Evolutionary conservation across 2,113 vertebrate genomes (phyloP), one percentile per base, ranked within the genome.

Genomic region (Xenopus borealis): DNA sequence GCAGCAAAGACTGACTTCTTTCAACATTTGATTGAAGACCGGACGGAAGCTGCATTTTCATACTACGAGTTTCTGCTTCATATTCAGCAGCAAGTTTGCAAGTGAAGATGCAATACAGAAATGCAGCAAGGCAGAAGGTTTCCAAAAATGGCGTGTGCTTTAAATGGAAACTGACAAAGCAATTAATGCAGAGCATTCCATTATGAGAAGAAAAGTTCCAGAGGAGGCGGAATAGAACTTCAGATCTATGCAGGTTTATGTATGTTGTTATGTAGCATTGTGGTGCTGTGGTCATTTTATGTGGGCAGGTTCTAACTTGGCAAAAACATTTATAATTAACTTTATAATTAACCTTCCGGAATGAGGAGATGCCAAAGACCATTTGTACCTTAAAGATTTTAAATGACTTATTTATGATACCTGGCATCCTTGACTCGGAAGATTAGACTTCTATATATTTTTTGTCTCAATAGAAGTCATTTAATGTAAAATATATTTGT

Each of bases 61-160:
- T 98, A 98, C 83, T 89, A 93, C 7, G 96, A 98, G 79, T 99
- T 98, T 83, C 89, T 99, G 85, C 91, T 95, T 86, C 94, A 98
- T 78, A 78, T 98, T 81, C 95, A 97, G 86, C 93, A 94, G 83
- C 96, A 98, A 79, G 86, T 94, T 83, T 94, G 93, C 87, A 96
- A 97, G 83, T 98, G 88, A 93, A 84, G 81, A 80, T 55, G 73
- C 79, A 81, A 72, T 3, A 16, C 14, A 16, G 47, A 55, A 8
- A 55, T n/a, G 70, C 62, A 66, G 50, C 10, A 10, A 50, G 10
- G 33, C 5, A 12, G 75, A 78, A 63, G 67, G 63, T 71, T 27
- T 40, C 64, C 33, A 40, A 40, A 9, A 40, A 40, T 40, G 8
- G 5, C 23, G 23, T 40, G 33, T 40, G 33, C 6, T 40, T n/a